A percentile compares a stretch with the other conserved stretches of the same genome.
Evolutionary conservation across 1,140 invertebrate genomes (phyloP).

Genomic region (Drosophila lini): DNA sequence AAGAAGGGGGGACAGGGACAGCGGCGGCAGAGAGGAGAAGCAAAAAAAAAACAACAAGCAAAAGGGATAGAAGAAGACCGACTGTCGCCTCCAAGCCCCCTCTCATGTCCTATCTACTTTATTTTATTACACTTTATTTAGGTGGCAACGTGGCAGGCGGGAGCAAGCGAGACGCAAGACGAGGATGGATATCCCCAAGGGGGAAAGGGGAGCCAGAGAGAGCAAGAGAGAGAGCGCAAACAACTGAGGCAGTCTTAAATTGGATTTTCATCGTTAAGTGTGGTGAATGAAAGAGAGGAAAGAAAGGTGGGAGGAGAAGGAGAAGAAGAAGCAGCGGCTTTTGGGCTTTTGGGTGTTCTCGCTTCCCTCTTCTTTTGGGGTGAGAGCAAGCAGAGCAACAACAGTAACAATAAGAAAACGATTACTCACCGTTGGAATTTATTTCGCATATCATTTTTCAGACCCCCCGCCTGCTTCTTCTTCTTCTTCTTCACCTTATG

Average conservation of each 20-base stretch:
- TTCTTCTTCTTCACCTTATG: neutral
- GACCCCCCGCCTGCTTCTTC: neutral
- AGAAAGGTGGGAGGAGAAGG: neutral
- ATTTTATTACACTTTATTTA: slow-evolving; percentile 82
- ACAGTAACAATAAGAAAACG: slow-evolving; percentile 59
- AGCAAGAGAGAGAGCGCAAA: slow-evolving; percentile 42
- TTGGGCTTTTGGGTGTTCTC: slow-evolving; percentile 62
- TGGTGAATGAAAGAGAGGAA: slow-evolving; percentile 49
- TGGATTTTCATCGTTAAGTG: slow-evolving; percentile 83
- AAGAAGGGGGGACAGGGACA: slow-evolving; percentile 14
- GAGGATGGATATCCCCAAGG: slow-evolving; percentile 27
- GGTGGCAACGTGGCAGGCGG: slow-evolving; percentile 12
- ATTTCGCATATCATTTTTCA: slow-evolving; percentile 83
- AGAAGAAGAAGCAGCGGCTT: slow-evolving; percentile 30
- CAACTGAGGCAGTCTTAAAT: slow-evolving; percentile 75
- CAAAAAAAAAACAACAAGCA: slow-evolving; percentile 15
- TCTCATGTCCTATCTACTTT: slow-evolving; percentile 70
- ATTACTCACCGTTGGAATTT: slow-evolving; percentile 84
- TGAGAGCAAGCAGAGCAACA: slow-evolving; percentile 2
- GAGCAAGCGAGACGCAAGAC: slow-evolving; percentile 2
- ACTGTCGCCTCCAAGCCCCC: slow-evolving; percentile 27
- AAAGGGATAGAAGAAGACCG: slow-evolving; percentile 13
- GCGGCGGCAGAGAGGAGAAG: slow-evolving; percentile 7
- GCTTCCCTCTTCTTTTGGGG: neutral
- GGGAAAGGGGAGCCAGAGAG: slow-evolving; percentile 25